Evolutionary conservation across 2,113 vertebrate genomes (phyloP), one percentile per base, ranked within the genome.

Genomic region (Pardalotus punctatus): DNA sequence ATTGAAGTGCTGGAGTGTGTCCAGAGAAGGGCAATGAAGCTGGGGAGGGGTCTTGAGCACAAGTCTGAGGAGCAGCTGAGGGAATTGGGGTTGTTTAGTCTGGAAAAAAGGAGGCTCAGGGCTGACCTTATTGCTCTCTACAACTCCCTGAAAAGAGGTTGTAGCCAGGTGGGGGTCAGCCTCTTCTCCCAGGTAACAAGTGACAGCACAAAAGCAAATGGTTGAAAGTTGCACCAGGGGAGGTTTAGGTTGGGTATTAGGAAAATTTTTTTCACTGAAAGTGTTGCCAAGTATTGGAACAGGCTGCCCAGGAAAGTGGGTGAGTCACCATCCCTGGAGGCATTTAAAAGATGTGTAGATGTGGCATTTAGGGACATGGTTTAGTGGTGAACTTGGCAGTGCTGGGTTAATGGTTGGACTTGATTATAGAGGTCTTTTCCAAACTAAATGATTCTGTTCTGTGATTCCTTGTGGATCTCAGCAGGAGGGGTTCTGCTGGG

Each of bases 81-180:
- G 51, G 51, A 91, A 8, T 43, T 71, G 35, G 20, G 10, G 1
- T 20, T 40, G 18, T 45, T 81, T 8, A 47, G 8, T 2, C 54
- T 51, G 45, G 16, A 81, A n/a, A 29, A 83, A 20, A 84, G 18
- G 50, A 81, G 36, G 15, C 20, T 73, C 0, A 42, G 22, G 12
- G 23, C 7, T 77, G 21, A 69, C 27, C 15, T 67, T 15, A 19
- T 12, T 0, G 3, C 3, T 36, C 19, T 36, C n/a, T 91, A 20
- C 28, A 80, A 2, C 31, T 65, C 6, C 15, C n/a, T 70, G 53
- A 56, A 47, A 69, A 50, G 28, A 66, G 51, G 16, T 0, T 71
- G 24, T 70, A 57, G 42, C 0, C 2, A 56, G 10, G 14, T 40
- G 27, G 9, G 11, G 3, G 2, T 35, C 2, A 5, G 33, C 45